Evolutionary conservation across 2,888 invertebrate genomes (phyloP), one percentile per base, ranked within the genome.

Genomic region (Monoplex corrugatus): DNA sequence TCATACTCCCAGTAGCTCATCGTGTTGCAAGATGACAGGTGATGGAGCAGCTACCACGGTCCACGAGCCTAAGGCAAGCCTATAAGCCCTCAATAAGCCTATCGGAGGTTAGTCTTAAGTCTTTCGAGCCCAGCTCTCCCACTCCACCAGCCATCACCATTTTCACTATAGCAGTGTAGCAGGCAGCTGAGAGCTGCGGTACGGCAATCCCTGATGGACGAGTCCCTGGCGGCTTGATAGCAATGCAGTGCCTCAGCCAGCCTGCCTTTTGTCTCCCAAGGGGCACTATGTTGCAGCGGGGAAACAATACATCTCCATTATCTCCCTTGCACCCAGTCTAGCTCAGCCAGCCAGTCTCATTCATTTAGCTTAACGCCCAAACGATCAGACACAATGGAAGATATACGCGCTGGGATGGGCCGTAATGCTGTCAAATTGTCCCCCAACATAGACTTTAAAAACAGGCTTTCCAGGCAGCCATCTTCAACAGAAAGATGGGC

Each of bases 371-470:
- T 68, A 13, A 68, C 68, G 68, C 68, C 6, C 19, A 23, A 23
- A 68, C 28, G 28, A 13, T n/a, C 19, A 19, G n/a, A 19, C 50
- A 50, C 23, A 23, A 68, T 8, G 68, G 16, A 57, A 57, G 57
- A 57, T 57, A n/a, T n/a, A n/a, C 57, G 57, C 57, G 2, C 10
- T 19, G 13, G 19, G 50, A n/a, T 28, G 68, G 6, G 28, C 68
- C 68, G 68, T 68, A 68, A 68, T 68, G 68, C 28, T 68, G 68
- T 68, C 68, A 68, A 68, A 6, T n/a, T n/a, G n/a, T n/a, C n/a
- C n/a, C n/a, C n/a, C n/a, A n/a, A n/a, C n/a, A n/a, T n/a, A n/a
- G n/a, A n/a, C n/a, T n/a, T n/a, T n/a, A n/a, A n/a, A n/a, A n/a
- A n/a, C n/a, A n/a, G n/a, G n/a, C n/a, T n/a, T n/a, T n/a, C n/a